Conservation (phyloP, 2,797 vertebrate genomes). For the Hydrolagus colliei region DNA sequence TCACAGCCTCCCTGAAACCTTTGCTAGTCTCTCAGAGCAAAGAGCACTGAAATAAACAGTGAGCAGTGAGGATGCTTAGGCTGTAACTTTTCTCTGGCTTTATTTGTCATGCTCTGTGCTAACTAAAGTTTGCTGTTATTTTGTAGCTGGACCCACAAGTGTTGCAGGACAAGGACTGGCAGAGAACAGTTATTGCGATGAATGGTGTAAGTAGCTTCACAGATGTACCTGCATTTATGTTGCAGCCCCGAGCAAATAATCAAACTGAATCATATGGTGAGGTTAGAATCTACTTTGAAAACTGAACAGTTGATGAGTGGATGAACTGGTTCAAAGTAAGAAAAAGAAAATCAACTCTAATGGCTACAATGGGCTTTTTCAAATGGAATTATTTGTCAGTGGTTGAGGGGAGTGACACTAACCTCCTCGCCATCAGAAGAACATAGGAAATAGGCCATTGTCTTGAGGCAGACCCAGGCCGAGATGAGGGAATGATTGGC, state of each 20-base stretch:
- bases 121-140: constrained; percentile 23
- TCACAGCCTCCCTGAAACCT: no score
- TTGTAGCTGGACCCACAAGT: constrained; percentile 75
- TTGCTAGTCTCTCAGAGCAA: no score
- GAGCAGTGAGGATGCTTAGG: no score
- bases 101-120: background rate
- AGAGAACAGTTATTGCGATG: constrained; percentile 76
- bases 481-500: no score
- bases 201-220: constrained; percentile 67
- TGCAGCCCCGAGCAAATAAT: background rate
- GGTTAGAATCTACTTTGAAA: background rate
- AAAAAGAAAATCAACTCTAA: background rate
- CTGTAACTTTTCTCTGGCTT: no score
- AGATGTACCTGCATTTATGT: background rate
- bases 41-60: no score
- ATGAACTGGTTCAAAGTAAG: background rate
- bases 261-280: no score
- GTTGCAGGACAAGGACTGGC: constrained; percentile 84
- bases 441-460: no score
- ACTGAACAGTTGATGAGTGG: background rate
- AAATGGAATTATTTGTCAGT: background rate
- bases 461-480: no score
- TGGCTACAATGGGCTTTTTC: background rate
- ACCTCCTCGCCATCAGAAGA: background rate
- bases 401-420: background rate